Conservation (phyloP, 2,888 invertebrate genomes). For the Temnothorax rugatulus region DNA sequence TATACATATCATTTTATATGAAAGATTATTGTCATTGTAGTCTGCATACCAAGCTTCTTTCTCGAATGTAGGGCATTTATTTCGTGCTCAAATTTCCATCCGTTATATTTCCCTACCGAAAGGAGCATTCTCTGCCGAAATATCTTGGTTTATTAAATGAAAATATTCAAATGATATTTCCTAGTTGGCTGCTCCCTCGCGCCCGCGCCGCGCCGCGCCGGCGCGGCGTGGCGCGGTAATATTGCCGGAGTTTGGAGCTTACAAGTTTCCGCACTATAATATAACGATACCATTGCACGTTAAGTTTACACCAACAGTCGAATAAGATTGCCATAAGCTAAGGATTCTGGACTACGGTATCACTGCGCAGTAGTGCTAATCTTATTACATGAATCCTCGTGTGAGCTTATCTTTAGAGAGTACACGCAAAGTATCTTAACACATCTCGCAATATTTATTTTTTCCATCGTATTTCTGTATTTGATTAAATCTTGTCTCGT, state of each 20-base stretch:
- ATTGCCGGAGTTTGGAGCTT: slow-evolving; percentile 19
- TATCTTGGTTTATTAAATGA: slow-evolving; percentile 25
- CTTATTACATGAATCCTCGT: slow-evolving; percentile 27
- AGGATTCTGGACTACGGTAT: slow-evolving; percentile 21
- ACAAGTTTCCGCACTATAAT: slow-evolving; percentile 15
- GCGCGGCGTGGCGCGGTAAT: neutral
- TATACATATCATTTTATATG: neutral
- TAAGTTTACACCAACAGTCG: slow-evolving; percentile 33
- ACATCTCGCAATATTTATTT: neutral
- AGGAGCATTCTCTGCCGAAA: slow-evolving; percentile 3
- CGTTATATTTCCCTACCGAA: neutral
- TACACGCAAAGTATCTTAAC: neutral
- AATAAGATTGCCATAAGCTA: slow-evolving; percentile 29
- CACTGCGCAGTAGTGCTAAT: slow-evolving; percentile 6
- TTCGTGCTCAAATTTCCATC: neutral
- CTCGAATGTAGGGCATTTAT: slow-evolving; percentile 7
- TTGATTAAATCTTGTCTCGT: neutral
- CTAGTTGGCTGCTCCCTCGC: neutral
- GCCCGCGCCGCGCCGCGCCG: too few species aligned
- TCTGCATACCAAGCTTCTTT: neutral
- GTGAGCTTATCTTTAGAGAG: neutral
- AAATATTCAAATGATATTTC: slow-evolving; percentile 34
- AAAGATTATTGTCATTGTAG: slow-evolving; percentile 6
- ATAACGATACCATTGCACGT: slow-evolving; percentile 28
- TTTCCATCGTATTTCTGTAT: neutral